Evolutionary conservation across 2,113 vertebrate species (phyloP).

Genomic region (Nanorana parkeri): DNA sequence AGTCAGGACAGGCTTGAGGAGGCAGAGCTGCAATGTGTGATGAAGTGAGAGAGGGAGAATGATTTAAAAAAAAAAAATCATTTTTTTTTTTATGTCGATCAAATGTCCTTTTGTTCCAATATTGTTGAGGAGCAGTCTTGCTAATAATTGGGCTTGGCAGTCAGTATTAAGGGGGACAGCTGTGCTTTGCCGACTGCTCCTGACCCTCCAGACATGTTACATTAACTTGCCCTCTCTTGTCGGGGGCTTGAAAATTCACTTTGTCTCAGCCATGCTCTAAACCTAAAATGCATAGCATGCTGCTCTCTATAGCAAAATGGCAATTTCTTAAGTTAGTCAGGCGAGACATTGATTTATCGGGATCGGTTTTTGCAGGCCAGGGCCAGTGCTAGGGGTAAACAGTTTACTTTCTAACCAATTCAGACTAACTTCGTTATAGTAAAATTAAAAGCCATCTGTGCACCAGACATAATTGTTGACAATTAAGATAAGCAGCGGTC

Average conservation of each 20-base stretch:
- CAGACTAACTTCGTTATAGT: slow-evolving; percentile 1
- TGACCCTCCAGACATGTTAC: slow-evolving; percentile 61
- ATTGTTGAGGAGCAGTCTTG: slow-evolving; percentile 1
- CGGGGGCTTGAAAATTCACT: slow-evolving; percentile 56
- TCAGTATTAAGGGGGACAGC: slow-evolving; percentile 61
- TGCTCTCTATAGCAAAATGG: slow-evolving; percentile 21
- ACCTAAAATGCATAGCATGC: slow-evolving; percentile 26
- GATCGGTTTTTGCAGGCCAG: slow-evolving; percentile 5
- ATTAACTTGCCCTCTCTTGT: slow-evolving; percentile 64
- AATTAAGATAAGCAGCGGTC: no score
- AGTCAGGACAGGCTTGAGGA: slow-evolving; percentile 57
- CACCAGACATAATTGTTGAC: background rate
- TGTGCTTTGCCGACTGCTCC: slow-evolving; percentile 62
- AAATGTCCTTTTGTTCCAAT: slow-evolving; percentile 28
- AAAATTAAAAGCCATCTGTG: background rate
- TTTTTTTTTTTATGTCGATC: background rate
- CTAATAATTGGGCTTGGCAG: slow-evolving; percentile 68
- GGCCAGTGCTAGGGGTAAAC: background rate
- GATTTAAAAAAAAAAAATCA: background rate
- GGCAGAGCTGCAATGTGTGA: background rate
- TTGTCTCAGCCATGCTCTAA: slow-evolving; percentile 28
- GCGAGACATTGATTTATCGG: slow-evolving; percentile 30
- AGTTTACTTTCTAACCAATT: background rate
- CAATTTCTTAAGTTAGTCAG: slow-evolving; percentile 37
- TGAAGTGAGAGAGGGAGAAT: slow-evolving; percentile 1